These are phyloP conservation scores for Nesidiocoris tenuis DNA, from an alignment of 2,888 invertebrate genomes.

Conservation along the genomic window DNA sequence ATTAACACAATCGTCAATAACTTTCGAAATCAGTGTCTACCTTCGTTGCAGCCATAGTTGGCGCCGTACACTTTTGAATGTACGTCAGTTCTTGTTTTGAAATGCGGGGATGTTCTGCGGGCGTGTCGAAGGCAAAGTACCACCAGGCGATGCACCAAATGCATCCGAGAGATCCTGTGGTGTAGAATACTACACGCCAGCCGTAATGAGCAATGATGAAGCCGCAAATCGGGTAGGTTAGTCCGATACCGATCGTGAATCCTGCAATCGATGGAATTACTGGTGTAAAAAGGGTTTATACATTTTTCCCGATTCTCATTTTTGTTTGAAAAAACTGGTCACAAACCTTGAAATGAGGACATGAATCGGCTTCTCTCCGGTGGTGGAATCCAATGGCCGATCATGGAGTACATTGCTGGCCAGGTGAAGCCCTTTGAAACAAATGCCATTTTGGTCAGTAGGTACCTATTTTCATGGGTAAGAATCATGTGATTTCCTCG, in stretches of 20 bases:
- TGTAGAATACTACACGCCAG: constrained; percentile 69
- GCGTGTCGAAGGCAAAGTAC: constrained; percentile 67
- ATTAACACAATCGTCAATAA: no score
- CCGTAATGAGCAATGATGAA: constrained; percentile 68
- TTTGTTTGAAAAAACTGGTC: not conserved
- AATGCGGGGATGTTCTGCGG: constrained; percentile 68
- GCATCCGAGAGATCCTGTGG: constrained; percentile 65
- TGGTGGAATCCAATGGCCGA: constrained; percentile 72
- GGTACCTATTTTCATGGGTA: no score
- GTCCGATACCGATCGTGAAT: constrained; percentile 71
- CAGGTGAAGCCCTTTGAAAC: constrained; percentile 64
- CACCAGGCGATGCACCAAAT: constrained; percentile 70
- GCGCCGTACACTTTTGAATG: constrained; percentile 63
- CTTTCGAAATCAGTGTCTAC: no score
- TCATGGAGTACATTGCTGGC: constrained; percentile 74
- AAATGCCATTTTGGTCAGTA: no score
- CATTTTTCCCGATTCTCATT: not conserved
- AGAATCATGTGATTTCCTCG: no score
- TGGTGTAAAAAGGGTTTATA: no score
- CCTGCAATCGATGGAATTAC: no score
- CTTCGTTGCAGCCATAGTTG: constrained; percentile 59
- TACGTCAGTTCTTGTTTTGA: constrained; percentile 65
- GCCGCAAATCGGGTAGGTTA: constrained; percentile 70
- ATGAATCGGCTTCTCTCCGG: constrained; percentile 70
- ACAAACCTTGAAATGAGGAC: constrained; percentile 70